phyloP scores from a whole-genome alignment of 1,140 invertebrate species.

The Heliconius nattereri region DNA sequence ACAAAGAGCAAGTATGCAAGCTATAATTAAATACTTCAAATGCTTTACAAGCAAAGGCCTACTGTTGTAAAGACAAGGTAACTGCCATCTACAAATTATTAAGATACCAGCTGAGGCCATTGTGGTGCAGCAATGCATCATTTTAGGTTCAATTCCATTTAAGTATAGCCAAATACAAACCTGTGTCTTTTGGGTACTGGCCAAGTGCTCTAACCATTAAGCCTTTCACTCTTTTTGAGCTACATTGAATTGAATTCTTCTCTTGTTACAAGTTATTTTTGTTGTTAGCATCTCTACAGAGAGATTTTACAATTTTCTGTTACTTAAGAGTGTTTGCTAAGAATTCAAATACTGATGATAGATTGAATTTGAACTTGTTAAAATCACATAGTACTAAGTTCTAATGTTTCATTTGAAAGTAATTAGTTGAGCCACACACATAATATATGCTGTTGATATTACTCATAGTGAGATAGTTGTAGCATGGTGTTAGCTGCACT shows the following conservation, averaged over 20 bases:
- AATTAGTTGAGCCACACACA: neutral
- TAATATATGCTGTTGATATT: neutral
- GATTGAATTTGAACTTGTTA: neutral
- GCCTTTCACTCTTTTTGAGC: too few relatives aligned
- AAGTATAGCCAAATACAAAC: fast-evolving
- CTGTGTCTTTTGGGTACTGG: too few relatives aligned
- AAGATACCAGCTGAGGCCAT: neutral
- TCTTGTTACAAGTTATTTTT: too few relatives aligned
- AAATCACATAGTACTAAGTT: neutral
- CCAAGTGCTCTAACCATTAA: too few relatives aligned
- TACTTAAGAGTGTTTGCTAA: neutral
- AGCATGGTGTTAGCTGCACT: conserved; percentile 21
- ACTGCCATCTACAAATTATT: neutral
- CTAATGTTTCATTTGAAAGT: neutral
- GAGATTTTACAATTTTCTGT: too few relatives aligned
- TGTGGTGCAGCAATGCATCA: too few relatives aligned
- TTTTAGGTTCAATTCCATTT: too few relatives aligned
- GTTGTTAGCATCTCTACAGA: too few relatives aligned
- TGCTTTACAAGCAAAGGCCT: neutral
- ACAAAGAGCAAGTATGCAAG: conserved; percentile 12
- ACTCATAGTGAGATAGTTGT: conserved; percentile 19
- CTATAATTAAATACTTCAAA: conserved; percentile 11
- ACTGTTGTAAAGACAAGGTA: neutral
- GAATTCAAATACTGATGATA: neutral
- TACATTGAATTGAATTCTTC: too few relatives aligned